Percentiles rank a stretch among this genome's conserved stretches.
phyloP scores from a whole-genome alignment of 2,113 vertebrate species.

The Sinocyclocheilus anophthalmus region DNA sequence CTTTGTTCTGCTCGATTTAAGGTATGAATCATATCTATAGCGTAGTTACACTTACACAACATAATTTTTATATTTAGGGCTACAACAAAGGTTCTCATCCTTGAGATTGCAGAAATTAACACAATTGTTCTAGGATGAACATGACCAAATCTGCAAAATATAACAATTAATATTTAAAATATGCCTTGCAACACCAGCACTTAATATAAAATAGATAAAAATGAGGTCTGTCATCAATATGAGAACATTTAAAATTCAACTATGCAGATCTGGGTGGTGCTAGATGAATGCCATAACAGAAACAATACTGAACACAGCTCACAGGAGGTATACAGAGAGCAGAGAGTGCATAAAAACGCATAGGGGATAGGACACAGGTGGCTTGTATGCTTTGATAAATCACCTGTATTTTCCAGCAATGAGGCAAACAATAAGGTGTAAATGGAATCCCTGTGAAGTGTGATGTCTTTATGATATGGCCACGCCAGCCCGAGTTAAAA shows the following conservation, averaged over 20 bases:
- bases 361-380: conserved; percentile 82
- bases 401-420: conserved; percentile 87
- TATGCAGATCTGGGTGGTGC: not conserved
- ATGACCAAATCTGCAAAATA: not conserved
- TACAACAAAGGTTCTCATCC: not conserved
- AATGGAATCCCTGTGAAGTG: conserved; percentile 87
- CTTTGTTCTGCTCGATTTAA: not conserved
- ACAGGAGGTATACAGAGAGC: not conserved
- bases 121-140: not conserved
- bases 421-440: conserved; percentile 88
- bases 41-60: not conserved
- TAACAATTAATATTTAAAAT: not conserved
- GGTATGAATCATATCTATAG: not conserved
- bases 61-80: not conserved
- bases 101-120: not conserved
- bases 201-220: not conserved
- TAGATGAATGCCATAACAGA: not conserved
- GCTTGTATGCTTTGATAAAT: conserved; percentile 83
- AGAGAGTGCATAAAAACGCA: conserved; percentile 58
- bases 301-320: not conserved
- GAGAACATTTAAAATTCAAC: not conserved
- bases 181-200: not conserved
- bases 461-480: conserved; percentile 79
- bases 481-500: conserved; percentile 63
- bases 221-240: not conserved